Evolutionary conservation across 2,888 invertebrate genomes (phyloP).

Genomic region (Escarpia spicata): DNA sequence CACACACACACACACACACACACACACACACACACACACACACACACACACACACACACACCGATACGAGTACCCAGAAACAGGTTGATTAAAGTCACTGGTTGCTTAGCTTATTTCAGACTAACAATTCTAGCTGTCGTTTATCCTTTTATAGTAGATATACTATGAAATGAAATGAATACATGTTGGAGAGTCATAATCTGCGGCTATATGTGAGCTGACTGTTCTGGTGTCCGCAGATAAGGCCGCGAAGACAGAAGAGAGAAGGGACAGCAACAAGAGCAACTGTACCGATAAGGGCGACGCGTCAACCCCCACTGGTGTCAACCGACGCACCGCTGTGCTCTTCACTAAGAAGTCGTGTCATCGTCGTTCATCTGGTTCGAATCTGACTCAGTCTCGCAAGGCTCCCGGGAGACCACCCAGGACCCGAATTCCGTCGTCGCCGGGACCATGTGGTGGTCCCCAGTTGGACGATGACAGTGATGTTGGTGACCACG

Average conservation of each 20-base stretch:
- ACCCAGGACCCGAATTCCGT: conserved; percentile 28
- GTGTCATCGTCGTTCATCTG: conserved; percentile 8
- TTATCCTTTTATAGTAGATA: background rate
- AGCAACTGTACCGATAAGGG: background rate
- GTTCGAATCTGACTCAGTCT: conserved; percentile 32
- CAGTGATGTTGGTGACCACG: conserved; percentile 18
- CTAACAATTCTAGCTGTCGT: background rate
- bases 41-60: too few species aligned
- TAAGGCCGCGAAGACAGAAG: background rate
- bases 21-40: too few species aligned
- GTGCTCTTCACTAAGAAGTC: conserved; percentile 76
- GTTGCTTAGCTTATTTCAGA: background rate
- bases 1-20: background rate
- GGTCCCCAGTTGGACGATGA: conserved; percentile 23
- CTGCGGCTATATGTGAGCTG: background rate
- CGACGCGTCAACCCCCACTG: conserved; percentile 66
- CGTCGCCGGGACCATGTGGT: background rate
- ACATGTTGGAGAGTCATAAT: background rate
- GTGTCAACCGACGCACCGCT: conserved; percentile 79
- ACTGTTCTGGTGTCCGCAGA: background rate
- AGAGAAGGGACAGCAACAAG: background rate
- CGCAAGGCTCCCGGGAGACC: conserved; percentile 47
- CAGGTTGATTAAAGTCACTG: background rate
- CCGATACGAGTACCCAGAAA: background rate
- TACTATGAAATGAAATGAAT: background rate